These are phyloP conservation scores for Lasioglossum calceatum DNA, from an alignment of 2,888 invertebrate genomes.

Conservation along the genomic window DNA sequence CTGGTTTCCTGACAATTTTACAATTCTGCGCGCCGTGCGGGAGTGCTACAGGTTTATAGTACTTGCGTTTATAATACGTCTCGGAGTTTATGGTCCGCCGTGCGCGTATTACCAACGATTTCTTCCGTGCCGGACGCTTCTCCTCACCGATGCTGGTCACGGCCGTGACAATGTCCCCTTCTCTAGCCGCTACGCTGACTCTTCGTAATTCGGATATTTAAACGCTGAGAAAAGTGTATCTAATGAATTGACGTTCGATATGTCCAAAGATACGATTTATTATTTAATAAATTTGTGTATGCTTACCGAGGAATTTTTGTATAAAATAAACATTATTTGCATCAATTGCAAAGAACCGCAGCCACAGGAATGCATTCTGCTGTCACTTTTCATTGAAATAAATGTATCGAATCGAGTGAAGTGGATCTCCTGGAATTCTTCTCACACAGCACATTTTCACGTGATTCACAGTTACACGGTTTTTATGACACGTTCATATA, in stretches of 20 bases:
- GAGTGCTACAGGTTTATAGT: conserved; percentile 79
- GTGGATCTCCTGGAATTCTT: no score
- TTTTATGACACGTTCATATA: no score
- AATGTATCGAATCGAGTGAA: no score
- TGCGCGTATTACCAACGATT: conserved; percentile 45
- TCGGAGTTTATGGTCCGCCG: conserved; percentile 74
- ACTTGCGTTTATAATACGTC: conserved; percentile 78
- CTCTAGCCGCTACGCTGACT: conserved; percentile 1
- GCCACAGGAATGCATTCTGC: no score
- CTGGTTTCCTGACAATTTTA: conserved; percentile 76
- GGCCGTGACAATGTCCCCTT: conserved; percentile 47
- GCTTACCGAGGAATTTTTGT: no score
- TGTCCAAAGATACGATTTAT: no score
- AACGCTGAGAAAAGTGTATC: neutral
- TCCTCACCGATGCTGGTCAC: conserved; percentile 42
- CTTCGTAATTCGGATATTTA: conserved; percentile 38
- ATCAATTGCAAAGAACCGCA: no score
- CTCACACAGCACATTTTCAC: neutral
- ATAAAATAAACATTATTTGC: no score
- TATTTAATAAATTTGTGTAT: no score
- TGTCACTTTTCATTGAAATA: no score
- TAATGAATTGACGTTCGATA: no score
- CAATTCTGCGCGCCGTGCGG: conserved; percentile 74
- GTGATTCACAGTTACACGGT: neutral
- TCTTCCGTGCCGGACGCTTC: conserved; percentile 37